Base-by-base conservation (phyloP, 2,888 invertebrate species). In the Busseola fusca region DNA sequence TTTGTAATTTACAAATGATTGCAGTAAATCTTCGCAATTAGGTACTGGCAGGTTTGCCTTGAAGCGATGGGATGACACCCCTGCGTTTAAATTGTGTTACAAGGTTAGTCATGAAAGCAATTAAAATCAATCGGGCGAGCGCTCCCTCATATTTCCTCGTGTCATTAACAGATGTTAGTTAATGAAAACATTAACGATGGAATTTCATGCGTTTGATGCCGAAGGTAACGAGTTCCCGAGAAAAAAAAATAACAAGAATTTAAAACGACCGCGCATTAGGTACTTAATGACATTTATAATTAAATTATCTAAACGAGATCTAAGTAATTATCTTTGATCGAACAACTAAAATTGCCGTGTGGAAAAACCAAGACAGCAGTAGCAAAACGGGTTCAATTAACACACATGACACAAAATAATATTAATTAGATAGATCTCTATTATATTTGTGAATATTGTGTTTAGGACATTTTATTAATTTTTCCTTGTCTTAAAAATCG, bases 51-150 rank as follows among this genome's bases (percentile, higher is more conserved):
- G 73, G 70, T 82, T 79, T 78, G 72, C 72, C 83, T 81, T 73
- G 80, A 76, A 69, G 86, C 84, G 68, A 70, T 67, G 72, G 69
- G 77, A 69, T 73, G 67, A 75, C 84, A 85, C 85, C 86, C 88
- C 83, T 79, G 75, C 82, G 81, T 83, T 84, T 85, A 85, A 88
- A 87, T 84, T 84, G 85, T 88, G 89, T 90, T 87, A 90, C 82
- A 87, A 86, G 87, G 85, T 87, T 87, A 87, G 86, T 88, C 90
- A 89, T 89, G 88, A 90, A 90, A 87, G 87, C 90, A 91, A 93
- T 93, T 92, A 91, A 91, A 91, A 90, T 88, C 90, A 91, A 92
- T 92, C 88, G 89, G 82, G 85, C 88, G 87, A 79, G 72, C 78
- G 80, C 86, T 86, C 87, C 87, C 86, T 84, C 83, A 79, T 81